phyloP scores from a whole-genome alignment of 2,888 invertebrate genomes.

The Trachelus tabidus region DNA sequence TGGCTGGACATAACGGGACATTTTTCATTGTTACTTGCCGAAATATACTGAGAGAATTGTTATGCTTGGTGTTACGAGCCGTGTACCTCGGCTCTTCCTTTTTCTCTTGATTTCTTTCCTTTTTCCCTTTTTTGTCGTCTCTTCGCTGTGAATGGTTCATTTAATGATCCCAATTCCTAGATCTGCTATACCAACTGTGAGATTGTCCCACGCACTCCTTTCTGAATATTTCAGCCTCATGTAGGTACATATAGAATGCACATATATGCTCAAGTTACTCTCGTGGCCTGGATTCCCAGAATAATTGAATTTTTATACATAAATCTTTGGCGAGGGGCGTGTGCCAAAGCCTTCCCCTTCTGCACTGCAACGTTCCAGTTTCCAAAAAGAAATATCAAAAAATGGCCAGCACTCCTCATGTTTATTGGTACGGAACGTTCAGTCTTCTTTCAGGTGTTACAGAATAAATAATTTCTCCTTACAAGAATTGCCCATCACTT shows the following conservation, averaged over 20 bases:
- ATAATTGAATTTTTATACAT: conserved; percentile 25
- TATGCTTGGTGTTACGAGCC: background rate
- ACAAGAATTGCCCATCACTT: background rate
- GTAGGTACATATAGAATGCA: background rate
- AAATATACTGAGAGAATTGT: background rate
- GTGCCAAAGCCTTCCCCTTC: conserved; percentile 16
- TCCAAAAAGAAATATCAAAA: conserved; percentile 13
- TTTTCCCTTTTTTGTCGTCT: background rate
- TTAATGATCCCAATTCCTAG: conserved; percentile 28
- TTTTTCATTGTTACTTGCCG: conserved; percentile 16
- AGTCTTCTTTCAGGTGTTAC: background rate
- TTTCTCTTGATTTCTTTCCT: background rate
- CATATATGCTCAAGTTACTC: background rate
- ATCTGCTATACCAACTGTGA: conserved; percentile 35
- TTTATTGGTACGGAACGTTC: background rate
- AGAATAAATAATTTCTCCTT: background rate
- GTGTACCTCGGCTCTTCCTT: background rate
- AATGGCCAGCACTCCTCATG: background rate
- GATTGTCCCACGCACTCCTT: conserved; percentile 45
- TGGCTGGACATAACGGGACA: conserved; percentile 17
- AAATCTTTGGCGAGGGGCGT: conserved; percentile 35
- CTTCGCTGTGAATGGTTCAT: background rate
- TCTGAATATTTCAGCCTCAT: conserved; percentile 22
- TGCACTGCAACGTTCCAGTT: conserved; percentile 15
- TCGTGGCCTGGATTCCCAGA: conserved; percentile 42